A percentile compares a stretch with the other conserved stretches of the same genome.
phyloP scores from a whole-genome alignment of 2,797 vertebrate species.

The Chiloscyllium punctatum region DNA sequence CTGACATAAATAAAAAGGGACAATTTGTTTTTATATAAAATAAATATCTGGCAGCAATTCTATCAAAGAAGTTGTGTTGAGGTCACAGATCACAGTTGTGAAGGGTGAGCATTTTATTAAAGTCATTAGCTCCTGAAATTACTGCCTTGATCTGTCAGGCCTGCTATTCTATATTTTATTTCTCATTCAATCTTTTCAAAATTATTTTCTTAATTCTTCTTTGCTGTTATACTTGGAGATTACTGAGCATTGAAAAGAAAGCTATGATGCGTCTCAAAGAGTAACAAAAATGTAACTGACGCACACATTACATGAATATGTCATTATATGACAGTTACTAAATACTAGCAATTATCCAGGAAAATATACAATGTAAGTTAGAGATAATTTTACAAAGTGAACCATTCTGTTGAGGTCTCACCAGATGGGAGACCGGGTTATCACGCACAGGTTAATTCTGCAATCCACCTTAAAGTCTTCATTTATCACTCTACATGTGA shows the following conservation, averaged over 20 bases:
- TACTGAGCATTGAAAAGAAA: neutral
- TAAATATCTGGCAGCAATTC: constrained; percentile 25
- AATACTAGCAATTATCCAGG: neutral
- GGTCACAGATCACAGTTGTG: neutral
- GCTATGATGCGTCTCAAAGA: neutral
- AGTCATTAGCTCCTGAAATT: neutral
- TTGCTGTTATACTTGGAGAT: neutral
- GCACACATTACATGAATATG: neutral
- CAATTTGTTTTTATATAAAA: constrained; percentile 15
- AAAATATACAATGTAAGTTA: neutral
- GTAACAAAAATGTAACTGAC: constrained; percentile 3
- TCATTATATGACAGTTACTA: neutral
- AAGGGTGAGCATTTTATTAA: neutral
- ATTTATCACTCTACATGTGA: neutral
- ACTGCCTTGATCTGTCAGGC: constrained; percentile 19
- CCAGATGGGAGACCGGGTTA: neutral
- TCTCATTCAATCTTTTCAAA: neutral
- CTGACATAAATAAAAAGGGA: constrained; percentile 6
- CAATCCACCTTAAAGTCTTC: neutral
- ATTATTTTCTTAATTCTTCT: neutral
- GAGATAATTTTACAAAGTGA: neutral
- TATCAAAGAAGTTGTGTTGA: neutral
- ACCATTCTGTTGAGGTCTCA: neutral
- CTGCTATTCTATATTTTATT: neutral
- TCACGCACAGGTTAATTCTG: neutral